phyloP scores from a whole-genome alignment of 1,140 invertebrate species.

The Adoxophyes honmai region DNA sequence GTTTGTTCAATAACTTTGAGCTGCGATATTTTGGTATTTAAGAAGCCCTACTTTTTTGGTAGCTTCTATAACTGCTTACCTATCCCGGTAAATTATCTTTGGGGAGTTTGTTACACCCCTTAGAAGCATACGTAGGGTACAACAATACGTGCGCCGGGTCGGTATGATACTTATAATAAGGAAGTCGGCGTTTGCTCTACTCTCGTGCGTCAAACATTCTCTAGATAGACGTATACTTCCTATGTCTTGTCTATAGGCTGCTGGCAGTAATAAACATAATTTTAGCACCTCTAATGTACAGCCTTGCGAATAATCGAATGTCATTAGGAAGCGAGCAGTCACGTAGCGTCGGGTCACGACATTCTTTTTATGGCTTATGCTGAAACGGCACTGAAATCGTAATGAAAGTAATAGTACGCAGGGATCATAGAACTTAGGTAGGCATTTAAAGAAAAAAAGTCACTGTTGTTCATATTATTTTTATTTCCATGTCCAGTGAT shows the following conservation, averaged over 20 bases:
- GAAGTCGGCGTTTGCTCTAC: not conserved
- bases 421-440: too few species aligned
- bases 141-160: too few species aligned
- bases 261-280: not conserved
- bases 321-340: not conserved
- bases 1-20: too few species aligned
- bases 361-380: not conserved
- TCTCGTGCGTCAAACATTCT: not conserved
- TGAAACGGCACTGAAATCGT: not conserved
- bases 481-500: too few species aligned
- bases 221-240: not conserved
- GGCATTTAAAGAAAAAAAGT: too few species aligned
- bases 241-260: not conserved
- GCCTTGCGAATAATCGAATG: not conserved
- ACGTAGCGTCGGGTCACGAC: not conserved
- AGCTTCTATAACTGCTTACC: too few species aligned
- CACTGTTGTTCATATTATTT: too few species aligned
- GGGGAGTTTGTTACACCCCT: too few species aligned
- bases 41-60: too few species aligned
- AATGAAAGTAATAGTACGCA: not conserved
- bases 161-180: slow-evolving; percentile 6
- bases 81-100: too few species aligned
- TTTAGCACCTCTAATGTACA: slow-evolving; percentile 2
- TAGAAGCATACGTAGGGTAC: too few species aligned
- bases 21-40: too few species aligned